Percentiles rank a stretch among this genome's conserved stretches.
phyloP scores from a whole-genome alignment of 2,113 vertebrate genomes.

The Philantomba maxwellii region DNA sequence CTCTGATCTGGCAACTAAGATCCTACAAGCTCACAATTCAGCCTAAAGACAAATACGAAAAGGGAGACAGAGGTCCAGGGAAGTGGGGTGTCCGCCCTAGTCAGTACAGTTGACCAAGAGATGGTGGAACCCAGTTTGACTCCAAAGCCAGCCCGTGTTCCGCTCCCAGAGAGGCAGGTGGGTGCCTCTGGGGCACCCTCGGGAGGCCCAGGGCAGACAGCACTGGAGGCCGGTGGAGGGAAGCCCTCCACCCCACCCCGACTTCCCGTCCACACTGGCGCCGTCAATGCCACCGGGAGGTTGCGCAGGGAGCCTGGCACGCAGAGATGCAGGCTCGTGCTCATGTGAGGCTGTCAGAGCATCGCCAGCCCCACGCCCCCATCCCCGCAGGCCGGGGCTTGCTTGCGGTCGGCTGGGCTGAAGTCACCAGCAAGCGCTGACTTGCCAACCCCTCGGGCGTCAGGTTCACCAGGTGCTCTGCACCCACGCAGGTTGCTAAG shows the following conservation, averaged over 20 bases:
- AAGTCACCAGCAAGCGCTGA: neutral
- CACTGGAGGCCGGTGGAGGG: neutral
- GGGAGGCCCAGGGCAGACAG: neutral
- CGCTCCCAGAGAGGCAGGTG: neutral
- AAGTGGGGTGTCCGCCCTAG: neutral
- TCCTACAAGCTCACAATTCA: neutral
- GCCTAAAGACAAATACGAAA: neutral
- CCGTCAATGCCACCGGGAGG: neutral
- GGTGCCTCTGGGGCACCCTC: neutral
- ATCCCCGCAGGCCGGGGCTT: fast-evolving
- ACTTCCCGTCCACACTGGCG: fast-evolving
- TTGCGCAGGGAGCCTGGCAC: neutral
- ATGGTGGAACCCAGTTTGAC: neutral
- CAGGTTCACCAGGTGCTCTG: fast-evolving
- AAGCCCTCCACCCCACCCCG: neutral
- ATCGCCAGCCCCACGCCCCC: neutral
- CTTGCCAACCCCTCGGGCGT: neutral
- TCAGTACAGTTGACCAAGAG: neutral
- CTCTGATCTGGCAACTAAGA: neutral
- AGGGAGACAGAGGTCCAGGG: neutral
- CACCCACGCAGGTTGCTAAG: neutral
- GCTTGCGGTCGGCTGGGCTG: neutral
- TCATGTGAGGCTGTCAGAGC: fast-evolving
- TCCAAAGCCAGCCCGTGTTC: neutral
- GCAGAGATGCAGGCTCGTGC: fast-evolving